Evolutionary conservation across 1,140 invertebrate species (phyloP).

Genomic region (Hesperophylax magnus): DNA sequence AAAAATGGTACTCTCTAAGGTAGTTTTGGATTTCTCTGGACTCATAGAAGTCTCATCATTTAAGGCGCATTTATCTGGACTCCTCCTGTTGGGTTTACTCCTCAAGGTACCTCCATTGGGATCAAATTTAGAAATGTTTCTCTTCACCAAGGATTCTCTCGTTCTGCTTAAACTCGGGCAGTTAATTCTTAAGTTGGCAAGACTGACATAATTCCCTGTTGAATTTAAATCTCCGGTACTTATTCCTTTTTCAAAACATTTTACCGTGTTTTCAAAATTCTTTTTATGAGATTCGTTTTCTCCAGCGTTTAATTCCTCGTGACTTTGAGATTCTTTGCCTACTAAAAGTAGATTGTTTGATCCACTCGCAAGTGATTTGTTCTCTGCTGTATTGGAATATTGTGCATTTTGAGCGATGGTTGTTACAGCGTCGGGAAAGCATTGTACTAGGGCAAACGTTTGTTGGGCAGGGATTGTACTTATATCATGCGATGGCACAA

Average conservation of each 20-base stretch:
- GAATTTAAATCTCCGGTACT: conserved; percentile 50
- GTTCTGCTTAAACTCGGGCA: conserved; percentile 55
- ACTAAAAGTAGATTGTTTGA: background rate
- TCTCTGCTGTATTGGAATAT: background rate
- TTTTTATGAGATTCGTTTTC: conserved; percentile 28
- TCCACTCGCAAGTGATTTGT: background rate
- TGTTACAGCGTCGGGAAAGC: background rate
- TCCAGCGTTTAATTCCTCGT: background rate
- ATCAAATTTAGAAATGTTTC: conserved; percentile 56
- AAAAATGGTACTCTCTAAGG: conserved; percentile 51
- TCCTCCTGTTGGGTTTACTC: conserved; percentile 48
- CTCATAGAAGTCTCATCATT: conserved; percentile 39
- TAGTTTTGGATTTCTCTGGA: conserved; percentile 39
- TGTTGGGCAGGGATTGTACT: background rate
- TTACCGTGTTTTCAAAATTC: conserved; percentile 15
- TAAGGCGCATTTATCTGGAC: conserved; percentile 52
- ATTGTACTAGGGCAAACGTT: background rate
- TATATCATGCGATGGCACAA: background rate
- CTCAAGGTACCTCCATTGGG: conserved; percentile 39
- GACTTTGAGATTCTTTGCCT: conserved; percentile 13
- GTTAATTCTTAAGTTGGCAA: conserved; percentile 67
- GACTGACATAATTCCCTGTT: conserved; percentile 66
- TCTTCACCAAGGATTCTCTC: conserved; percentile 52
- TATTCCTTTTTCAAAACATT: conserved; percentile 35
- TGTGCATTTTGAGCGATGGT: background rate